A percentile compares a stretch with the other conserved stretches of the same genome.
Conservation (phyloP, 2,797 vertebrate genomes). For the Centropyge bicolor region DNA sequence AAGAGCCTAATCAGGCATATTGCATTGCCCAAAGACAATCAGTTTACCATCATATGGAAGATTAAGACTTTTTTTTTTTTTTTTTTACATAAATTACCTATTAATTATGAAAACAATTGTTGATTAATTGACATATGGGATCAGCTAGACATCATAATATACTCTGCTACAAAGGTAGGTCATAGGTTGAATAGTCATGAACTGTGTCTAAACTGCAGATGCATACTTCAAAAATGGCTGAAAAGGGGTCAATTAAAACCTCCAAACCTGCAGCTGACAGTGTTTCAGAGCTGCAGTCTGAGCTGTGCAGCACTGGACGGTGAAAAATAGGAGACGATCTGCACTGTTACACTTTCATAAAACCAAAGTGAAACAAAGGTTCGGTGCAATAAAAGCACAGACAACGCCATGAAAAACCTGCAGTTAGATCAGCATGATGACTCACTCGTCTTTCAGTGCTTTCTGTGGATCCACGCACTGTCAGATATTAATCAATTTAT, state of each 20-base stretch:
- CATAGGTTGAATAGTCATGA: no score
- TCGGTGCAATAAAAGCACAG: slow-evolving; percentile 17
- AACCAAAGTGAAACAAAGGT: slow-evolving; percentile 18
- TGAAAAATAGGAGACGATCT: slow-evolving; percentile 18
- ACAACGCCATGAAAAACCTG: slow-evolving; percentile 12
- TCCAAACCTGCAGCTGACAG: background rate
- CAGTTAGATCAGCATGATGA: slow-evolving; percentile 19
- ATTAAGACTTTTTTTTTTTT: no score
- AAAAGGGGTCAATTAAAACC: background rate
- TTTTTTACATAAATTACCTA: no score
- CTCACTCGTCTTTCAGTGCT: slow-evolving; percentile 44
- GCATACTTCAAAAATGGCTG: no score
- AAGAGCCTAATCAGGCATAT: no score
- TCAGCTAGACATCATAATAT: no score
- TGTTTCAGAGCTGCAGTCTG: slow-evolving; percentile 4
- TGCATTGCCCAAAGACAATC: no score
- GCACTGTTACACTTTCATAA: slow-evolving; percentile 18
- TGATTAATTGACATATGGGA: no score
- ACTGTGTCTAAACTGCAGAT: no score
- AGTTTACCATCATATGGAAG: no score
- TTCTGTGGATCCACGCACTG: slow-evolving; percentile 15
- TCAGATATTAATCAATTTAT: slow-evolving; percentile 59
- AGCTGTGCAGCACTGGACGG: slow-evolving; percentile 12
- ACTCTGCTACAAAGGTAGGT: no score
- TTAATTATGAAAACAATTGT: no score